Conservation (phyloP, 2,113 vertebrate species). For the Amblyopsis rosae region DNA sequence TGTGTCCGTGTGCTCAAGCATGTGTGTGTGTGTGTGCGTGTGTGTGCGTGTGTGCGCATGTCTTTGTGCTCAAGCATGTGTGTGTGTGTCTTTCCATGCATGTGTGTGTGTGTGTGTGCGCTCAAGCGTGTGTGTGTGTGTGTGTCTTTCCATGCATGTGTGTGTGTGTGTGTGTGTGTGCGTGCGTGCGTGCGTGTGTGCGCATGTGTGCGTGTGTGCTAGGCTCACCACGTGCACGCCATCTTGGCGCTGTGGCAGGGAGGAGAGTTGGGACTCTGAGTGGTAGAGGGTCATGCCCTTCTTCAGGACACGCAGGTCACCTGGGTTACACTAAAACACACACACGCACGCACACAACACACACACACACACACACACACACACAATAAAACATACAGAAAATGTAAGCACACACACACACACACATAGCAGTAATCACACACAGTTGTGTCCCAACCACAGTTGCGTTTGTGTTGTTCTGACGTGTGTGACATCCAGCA, state of each 20-base stretch:
- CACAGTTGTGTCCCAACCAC: neutral
- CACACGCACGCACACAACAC: conserved; percentile 34
- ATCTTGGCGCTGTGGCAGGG: conserved; percentile 88
- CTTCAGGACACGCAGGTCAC: conserved; percentile 87
- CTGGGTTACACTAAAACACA: conserved; percentile 79
- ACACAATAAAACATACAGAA: neutral
- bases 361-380: neutral
- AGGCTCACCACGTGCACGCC: conserved; percentile 86
- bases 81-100: conserved; percentile 2
- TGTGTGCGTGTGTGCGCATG: neutral
- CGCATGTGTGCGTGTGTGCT: neutral
- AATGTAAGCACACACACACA: neutral
- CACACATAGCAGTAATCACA: neutral
- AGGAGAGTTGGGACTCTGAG: conserved; percentile 92
- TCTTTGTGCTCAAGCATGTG: too few species aligned
- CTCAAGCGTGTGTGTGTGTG: neutral
- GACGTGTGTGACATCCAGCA: too few species aligned
- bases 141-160: neutral
- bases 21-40: neutral
- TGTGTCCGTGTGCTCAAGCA: too few species aligned
- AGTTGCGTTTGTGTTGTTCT: neutral
- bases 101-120: neutral
- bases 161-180: neutral
- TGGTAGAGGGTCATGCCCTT: conserved; percentile 91
- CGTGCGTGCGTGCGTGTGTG: neutral